Percentiles rank a stretch among this genome's conserved stretches.
Conservation (phyloP, 2,113 vertebrate genomes). For the Himantopus leucocephalus region DNA sequence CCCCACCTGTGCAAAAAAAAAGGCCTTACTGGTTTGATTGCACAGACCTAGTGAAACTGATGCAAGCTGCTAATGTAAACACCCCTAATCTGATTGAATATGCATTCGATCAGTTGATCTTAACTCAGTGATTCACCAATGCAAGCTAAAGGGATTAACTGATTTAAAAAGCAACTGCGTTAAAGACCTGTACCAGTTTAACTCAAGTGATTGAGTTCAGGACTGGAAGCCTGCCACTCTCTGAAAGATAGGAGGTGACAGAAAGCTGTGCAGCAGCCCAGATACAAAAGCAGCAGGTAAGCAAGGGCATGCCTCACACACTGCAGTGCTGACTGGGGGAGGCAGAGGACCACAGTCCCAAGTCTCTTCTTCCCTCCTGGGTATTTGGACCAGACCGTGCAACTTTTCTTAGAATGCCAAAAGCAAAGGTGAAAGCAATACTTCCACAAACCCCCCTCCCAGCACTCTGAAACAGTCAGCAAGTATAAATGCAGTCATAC, state of each 20-base stretch:
- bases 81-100: background rate
- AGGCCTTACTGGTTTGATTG: background rate
- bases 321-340: background rate
- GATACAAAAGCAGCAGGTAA: background rate
- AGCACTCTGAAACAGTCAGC: background rate
- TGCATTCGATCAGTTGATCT: background rate
- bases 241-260: background rate
- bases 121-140: constrained; percentile 6
- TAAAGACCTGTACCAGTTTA: background rate
- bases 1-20: background rate
- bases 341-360: background rate
- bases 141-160: constrained; percentile 30
- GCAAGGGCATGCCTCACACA: background rate
- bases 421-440: background rate
- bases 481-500: background rate
- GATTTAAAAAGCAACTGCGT: constrained; percentile 2
- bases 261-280: background rate
- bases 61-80: constrained; percentile 4
- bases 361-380: background rate
- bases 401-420: background rate
- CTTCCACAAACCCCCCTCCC: background rate
- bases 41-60: background rate
- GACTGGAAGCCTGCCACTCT: background rate
- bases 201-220: background rate
- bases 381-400: background rate